phyloP scores from a whole-genome alignment of 2,113 vertebrate genomes.

The Gadus chalcogrammus region DNA sequence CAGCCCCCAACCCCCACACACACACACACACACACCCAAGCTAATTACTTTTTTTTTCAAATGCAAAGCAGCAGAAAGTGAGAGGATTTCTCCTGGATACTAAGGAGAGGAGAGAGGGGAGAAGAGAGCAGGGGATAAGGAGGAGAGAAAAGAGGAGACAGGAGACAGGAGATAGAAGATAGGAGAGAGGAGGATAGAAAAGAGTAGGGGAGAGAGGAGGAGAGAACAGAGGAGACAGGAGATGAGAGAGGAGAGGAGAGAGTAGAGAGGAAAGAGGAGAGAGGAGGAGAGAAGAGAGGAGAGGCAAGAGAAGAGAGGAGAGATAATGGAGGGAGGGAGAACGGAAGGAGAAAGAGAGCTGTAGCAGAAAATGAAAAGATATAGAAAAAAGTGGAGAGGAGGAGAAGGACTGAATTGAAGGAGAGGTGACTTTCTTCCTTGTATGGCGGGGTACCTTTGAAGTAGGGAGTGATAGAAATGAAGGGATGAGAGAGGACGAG shows the following conservation, averaged over 20 bases:
- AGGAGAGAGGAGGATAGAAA: conserved; percentile 8
- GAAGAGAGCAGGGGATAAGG: conserved; percentile 44
- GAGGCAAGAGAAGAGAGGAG: conserved; percentile 35
- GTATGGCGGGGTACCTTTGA: conserved; percentile 68
- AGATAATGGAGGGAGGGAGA: conserved; percentile 44
- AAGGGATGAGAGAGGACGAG: conserved; percentile 1
- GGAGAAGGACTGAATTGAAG: not conserved
- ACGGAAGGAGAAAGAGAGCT: no score
- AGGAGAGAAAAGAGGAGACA: conserved; percentile 5
- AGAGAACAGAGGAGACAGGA: conserved; percentile 47
- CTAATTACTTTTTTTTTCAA: conserved; percentile 78
- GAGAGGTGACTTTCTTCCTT: conserved; percentile 75
- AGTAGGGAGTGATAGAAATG: conserved; percentile 52
- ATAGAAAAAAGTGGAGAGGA: no score
- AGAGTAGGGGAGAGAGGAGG: conserved; percentile 4
- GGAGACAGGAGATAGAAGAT: not conserved
- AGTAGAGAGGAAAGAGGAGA: conserved; percentile 45
- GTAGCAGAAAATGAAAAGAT: no score
- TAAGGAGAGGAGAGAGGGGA: conserved; percentile 46
- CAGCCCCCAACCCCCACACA: conserved; percentile 6
- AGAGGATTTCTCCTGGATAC: conserved; percentile 74
- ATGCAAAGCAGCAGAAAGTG: conserved; percentile 79
- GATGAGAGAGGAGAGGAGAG: conserved; percentile 44
- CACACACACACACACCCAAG: conserved; percentile 41
- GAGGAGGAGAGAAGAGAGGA: conserved; percentile 55